Evolutionary conservation across 2,113 vertebrate genomes (phyloP).

Genomic region (Zosterops lateralis): DNA sequence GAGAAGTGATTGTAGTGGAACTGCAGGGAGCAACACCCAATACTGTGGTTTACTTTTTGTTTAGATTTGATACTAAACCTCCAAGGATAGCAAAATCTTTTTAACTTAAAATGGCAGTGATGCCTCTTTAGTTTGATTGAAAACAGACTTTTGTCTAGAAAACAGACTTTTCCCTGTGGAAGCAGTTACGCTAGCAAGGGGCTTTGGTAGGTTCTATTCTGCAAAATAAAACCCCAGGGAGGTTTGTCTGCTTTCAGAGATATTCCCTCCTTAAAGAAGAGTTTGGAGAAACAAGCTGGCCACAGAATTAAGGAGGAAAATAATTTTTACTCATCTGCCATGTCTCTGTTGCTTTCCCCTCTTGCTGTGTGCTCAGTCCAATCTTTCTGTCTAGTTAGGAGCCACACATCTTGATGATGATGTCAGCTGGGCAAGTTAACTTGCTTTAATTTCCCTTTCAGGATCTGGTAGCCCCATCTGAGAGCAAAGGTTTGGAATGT

Average conservation of each 20-base stretch:
- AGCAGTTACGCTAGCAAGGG: neutral
- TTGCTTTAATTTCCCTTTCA: neutral
- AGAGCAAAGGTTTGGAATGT: neutral
- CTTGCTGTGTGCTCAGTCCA: neutral
- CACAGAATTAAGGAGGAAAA: neutral
- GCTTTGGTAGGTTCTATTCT: neutral
- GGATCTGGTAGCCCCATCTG: neutral
- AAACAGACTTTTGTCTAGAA: neutral
- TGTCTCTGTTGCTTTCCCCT: neutral
- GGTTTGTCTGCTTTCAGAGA: neutral
- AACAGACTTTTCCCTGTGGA: neutral
- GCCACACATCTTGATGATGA: neutral
- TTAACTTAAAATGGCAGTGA: neutral
- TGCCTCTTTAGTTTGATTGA: neutral
- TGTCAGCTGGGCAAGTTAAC: neutral
- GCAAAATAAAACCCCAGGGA: neutral
- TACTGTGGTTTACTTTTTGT: slow-evolving; percentile 36
- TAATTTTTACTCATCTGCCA: neutral
- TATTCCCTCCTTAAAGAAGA: neutral
- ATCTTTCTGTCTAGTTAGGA: neutral
- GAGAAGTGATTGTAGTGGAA: slow-evolving; percentile 15
- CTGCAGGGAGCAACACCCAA: neutral
- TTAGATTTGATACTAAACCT: slow-evolving; percentile 17
- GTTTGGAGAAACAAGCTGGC: neutral
- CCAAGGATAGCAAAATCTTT: neutral